phyloP scores from a whole-genome alignment of 2,113 vertebrate species.

The Chitala chitala region DNA sequence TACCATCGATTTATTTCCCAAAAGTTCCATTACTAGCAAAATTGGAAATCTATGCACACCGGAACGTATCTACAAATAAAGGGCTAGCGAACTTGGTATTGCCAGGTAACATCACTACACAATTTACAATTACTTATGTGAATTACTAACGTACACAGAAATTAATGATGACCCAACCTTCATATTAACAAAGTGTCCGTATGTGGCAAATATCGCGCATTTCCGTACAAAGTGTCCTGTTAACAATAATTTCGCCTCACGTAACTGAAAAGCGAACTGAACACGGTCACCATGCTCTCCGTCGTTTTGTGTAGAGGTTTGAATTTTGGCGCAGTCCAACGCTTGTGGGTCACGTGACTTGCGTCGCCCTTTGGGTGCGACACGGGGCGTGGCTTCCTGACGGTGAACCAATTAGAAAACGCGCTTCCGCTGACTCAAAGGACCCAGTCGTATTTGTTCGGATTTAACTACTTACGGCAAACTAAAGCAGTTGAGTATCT shows the following conservation, averaged over 20 bases:
- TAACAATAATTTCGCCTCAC: neutral
- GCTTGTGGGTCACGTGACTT: conserved; percentile 44
- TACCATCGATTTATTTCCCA: too few species aligned
- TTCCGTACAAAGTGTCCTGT: neutral
- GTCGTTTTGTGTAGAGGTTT: conserved; percentile 61
- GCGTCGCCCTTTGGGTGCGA: conserved; percentile 34
- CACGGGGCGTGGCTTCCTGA: neutral
- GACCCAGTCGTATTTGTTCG: too few species aligned
- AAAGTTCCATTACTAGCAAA: neutral
- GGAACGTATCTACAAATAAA: neutral
- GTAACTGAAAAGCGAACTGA: neutral
- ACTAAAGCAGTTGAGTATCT: too few species aligned
- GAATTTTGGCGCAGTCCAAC: conserved; percentile 86
- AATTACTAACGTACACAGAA: neutral
- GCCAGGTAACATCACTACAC: neutral
- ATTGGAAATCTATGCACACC: too few species aligned
- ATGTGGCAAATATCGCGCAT: neutral
- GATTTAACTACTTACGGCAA: too few species aligned
- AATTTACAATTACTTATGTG: neutral
- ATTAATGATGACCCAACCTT: conserved; percentile 52
- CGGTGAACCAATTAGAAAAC: neutral
- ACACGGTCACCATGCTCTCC: neutral
- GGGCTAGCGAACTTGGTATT: neutral
- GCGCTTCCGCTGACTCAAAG: neutral
- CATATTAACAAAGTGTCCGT: conserved; percentile 46